Conservation (phyloP, 2,113 vertebrate genomes). For the Mus spicilegus region DNA sequence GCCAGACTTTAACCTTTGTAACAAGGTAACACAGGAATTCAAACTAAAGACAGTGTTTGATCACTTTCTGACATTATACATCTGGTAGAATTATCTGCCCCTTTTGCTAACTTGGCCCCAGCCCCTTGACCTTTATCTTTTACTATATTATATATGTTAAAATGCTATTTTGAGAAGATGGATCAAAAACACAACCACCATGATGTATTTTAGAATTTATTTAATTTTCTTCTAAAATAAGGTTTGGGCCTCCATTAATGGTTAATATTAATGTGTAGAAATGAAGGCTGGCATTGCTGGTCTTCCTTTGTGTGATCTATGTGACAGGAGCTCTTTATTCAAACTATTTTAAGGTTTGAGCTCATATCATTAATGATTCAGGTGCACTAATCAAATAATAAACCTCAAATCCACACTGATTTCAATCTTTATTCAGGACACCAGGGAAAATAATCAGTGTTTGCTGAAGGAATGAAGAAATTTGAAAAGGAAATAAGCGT, state of each 20-base stretch:
- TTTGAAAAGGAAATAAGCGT: constrained; percentile 71
- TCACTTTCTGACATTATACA: background rate
- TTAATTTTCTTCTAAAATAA: constrained; percentile 66
- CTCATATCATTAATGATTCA: constrained; percentile 82
- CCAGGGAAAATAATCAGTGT: constrained; percentile 81
- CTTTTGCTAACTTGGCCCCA: background rate
- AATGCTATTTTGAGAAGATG: constrained; percentile 19
- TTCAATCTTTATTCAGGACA: constrained; percentile 77
- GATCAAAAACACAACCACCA: constrained; percentile 40
- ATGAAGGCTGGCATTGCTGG: constrained; percentile 53
- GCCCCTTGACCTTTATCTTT: constrained; percentile 1
- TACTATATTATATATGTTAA: background rate
- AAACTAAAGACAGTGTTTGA: background rate
- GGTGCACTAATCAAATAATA: constrained; percentile 82
- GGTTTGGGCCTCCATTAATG: constrained; percentile 1
- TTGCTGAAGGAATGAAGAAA: constrained; percentile 75
- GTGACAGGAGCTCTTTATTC: constrained; percentile 75
- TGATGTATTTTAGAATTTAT: constrained; percentile 57
- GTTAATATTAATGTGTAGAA: constrained; percentile 76
- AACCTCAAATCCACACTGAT: constrained; percentile 77
- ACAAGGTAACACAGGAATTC: background rate
- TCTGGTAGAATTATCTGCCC: background rate
- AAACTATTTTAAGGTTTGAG: constrained; percentile 79
- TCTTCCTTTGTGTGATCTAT: constrained; percentile 53
- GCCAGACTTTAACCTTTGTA: too few relatives aligned